These are phyloP conservation scores for Leucozona laternaria DNA, from an alignment of 2,888 invertebrate species.

Conservation along the genomic window DNA sequence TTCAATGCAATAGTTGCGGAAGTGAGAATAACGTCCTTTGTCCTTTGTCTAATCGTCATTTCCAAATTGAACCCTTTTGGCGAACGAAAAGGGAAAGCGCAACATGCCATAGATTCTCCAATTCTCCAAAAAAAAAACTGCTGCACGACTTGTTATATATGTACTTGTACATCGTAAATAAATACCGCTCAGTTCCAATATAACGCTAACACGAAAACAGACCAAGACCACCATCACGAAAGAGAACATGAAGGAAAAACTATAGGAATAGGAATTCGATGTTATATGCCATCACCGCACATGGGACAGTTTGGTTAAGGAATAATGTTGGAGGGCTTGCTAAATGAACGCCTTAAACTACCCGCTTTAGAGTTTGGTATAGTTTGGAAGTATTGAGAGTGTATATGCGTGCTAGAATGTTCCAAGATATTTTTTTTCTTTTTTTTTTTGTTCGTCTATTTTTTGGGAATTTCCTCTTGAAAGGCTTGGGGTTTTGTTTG, in stretches of 20 bases:
- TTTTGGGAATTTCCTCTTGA: constrained; percentile 33
- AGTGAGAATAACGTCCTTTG: constrained; percentile 58
- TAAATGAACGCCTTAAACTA: constrained; percentile 40
- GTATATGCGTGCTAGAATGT: constrained; percentile 49
- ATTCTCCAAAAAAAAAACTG: constrained; percentile 12
- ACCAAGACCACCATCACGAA: background rate
- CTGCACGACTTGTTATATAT: constrained; percentile 39
- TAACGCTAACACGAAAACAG: constrained; percentile 1
- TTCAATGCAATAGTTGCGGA: constrained; percentile 59
- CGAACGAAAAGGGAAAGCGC: constrained; percentile 3
- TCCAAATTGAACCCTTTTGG: constrained; percentile 57
- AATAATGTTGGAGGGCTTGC: constrained; percentile 17
- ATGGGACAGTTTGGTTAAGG: constrained; percentile 42
- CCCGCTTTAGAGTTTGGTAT: constrained; percentile 30
- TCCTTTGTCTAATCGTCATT: constrained; percentile 71
- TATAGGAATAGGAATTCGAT: background rate
- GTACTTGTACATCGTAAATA: constrained; percentile 52
- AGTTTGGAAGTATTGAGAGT: constrained; percentile 36
- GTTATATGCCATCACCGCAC: constrained; percentile 22
- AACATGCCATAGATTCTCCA: constrained; percentile 25
- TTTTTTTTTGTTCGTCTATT: background rate
- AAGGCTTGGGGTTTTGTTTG: constrained; percentile 37
- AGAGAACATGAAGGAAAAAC: background rate
- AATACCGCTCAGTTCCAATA: constrained; percentile 56
- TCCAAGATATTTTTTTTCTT: background rate